Percentiles rank a stretch among this genome's conserved stretches.
Conservation (phyloP, 1,140 invertebrate species). For the Heliconius nattereri region DNA sequence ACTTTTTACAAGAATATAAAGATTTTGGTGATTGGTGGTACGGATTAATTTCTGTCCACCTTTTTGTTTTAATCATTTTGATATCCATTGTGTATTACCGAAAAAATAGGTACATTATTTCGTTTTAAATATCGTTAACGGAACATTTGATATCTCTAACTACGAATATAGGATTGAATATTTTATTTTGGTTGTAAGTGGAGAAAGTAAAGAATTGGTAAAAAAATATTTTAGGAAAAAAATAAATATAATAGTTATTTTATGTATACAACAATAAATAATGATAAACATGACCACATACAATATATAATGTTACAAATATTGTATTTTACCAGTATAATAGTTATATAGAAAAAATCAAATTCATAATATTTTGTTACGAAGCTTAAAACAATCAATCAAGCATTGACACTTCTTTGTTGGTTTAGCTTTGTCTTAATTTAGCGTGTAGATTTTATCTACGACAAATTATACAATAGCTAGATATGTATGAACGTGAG, state of each 20-base stretch:
- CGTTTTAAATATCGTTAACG: background rate
- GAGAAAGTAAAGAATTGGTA: no score
- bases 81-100: background rate
- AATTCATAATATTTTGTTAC: background rate
- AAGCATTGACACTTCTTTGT: background rate
- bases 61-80: no score
- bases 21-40: no score
- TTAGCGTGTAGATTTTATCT: background rate
- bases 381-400: background rate
- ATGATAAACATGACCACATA: no score
- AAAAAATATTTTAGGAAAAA: no score
- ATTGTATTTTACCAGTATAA: background rate
- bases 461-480: constrained; percentile 11
- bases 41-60: no score
- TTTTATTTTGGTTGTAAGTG: no score
- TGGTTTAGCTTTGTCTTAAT: no score
- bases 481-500: background rate
- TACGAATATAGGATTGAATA: no score
- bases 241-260: no score
- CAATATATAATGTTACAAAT: background rate
- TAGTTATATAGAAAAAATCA: background rate
- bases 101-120: background rate
- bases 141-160: background rate
- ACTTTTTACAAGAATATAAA: no score
- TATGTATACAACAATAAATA: no score